Evolutionary conservation across 1,140 invertebrate genomes (phyloP).

Genomic region (Pseudomyrmex cubaensis): DNA sequence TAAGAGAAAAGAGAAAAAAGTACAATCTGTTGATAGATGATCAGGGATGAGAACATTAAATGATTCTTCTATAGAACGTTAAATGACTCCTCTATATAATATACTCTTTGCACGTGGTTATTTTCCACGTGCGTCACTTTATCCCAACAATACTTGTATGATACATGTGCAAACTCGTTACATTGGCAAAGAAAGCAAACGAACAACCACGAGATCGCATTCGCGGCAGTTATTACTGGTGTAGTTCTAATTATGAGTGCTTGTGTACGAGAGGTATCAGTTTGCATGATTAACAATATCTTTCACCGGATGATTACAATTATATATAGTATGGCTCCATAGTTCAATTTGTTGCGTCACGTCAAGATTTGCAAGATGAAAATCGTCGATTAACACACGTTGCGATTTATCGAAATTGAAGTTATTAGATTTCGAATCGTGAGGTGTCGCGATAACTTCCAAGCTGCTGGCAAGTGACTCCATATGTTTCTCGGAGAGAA

Average conservation of each 20-base stretch:
- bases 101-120: neutral
- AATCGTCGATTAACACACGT: neutral
- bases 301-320: neutral
- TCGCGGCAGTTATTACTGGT: slow-evolving; percentile 12
- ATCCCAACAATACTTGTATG: neutral
- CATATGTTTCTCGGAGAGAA: slow-evolving; percentile 12
- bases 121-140: neutral
- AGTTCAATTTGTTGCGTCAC: slow-evolving; percentile 45
- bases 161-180: neutral
- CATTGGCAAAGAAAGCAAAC: slow-evolving; percentile 16
- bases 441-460: neutral
- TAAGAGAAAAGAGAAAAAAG: too few relatives aligned
- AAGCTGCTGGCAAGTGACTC: neutral
- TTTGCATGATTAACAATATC: slow-evolving; percentile 53
- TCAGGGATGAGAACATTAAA: neutral
- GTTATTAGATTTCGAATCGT: slow-evolving; percentile 25
- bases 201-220: neutral
- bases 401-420: slow-evolving; percentile 7
- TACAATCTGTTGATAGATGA: too few relatives aligned
- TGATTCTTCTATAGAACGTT: neutral
- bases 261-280: slow-evolving; percentile 36
- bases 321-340: slow-evolving; percentile 9
- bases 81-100: neutral
- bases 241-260: slow-evolving; percentile 32
- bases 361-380: neutral